Base-by-base conservation (phyloP, 1,140 invertebrate genomes). In the Anastrepha obliqua region DNA sequence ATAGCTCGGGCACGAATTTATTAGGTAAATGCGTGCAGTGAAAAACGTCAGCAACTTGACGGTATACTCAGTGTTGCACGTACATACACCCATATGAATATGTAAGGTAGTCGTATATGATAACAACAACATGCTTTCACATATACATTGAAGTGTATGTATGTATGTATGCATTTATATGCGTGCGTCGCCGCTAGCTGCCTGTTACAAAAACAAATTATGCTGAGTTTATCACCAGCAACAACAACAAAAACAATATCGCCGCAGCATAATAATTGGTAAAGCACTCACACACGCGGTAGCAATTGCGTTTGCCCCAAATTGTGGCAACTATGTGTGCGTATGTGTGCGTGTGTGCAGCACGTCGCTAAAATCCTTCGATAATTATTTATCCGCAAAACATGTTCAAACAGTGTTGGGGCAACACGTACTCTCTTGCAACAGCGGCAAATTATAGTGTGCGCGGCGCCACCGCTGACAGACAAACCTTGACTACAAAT, bases 321-420 rank as follows among this genome's bases (percentile, higher is more conserved):
- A 81, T 81, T 55, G 74, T 81, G 74, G 74, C 74, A 29, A 67
- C 6, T 55, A 39, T 20, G n/a, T 55, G 44, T 81, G 9, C 15
- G 42, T 2, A 6, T 70, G 42, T 17, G 15, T 81, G 17, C 15
- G 29, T 74, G 39, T 20, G 8, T 81, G 47, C 55, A 42, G 74
- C 74, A 81, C 74, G 74, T 81, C 74, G 74, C 74, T 81, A 55
- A 81, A 81, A 81, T 81, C 74, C 74, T 81, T 20, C 74, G 74
- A 81, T 81, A 81, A 81, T 81, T 81, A 81, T 81, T 81, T 81
- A 81, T 81, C 74, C 74, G 74, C 74, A 81, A 81, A 81, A 81
- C 74, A 81, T 81, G 74, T 47, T 55, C 74, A 81, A 81, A 81
- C 74, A 81, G 47, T 81, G 44, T 81, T 81, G 74, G 47, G 51